Evolutionary conservation across 1,140 invertebrate species (phyloP).

Genomic region (Dendroctonus ponderosae): DNA sequence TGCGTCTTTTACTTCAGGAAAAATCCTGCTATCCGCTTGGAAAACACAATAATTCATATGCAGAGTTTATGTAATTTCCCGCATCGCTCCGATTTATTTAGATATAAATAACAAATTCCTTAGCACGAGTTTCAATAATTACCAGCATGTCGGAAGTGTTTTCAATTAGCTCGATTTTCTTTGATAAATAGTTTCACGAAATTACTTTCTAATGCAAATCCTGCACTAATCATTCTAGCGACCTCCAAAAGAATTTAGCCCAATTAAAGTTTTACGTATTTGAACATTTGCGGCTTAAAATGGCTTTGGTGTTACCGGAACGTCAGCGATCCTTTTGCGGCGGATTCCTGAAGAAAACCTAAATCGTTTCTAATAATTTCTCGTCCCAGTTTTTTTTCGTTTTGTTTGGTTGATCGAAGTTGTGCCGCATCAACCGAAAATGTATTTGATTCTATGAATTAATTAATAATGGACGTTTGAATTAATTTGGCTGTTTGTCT

Average conservation of each 20-base stretch:
- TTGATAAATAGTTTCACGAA: not conserved
- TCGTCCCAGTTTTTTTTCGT: constrained; percentile 2
- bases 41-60: too few relatives aligned
- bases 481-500: too few relatives aligned
- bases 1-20: too few relatives aligned
- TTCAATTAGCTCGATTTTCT: not conserved
- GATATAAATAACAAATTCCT: too few relatives aligned
- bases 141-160: too few relatives aligned
- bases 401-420: not conserved
- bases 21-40: too few relatives aligned
- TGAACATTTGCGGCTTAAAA: not conserved
- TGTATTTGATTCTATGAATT: too few relatives aligned
- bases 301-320: not conserved
- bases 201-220: constrained; percentile 8
- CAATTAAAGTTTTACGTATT: not conserved
- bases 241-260: constrained; percentile 9
- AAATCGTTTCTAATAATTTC: constrained; percentile 9
- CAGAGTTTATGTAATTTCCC: too few relatives aligned
- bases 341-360: constrained; percentile 6
- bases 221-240: not conserved
- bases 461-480: too few relatives aligned
- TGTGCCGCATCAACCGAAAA: too few relatives aligned
- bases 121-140: too few relatives aligned
- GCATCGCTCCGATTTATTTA: too few relatives aligned
- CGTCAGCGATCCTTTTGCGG: constrained; percentile 1